Conservation (phyloP, 2,888 invertebrate genomes). For the Himalopsyche kuldschensis region DNA sequence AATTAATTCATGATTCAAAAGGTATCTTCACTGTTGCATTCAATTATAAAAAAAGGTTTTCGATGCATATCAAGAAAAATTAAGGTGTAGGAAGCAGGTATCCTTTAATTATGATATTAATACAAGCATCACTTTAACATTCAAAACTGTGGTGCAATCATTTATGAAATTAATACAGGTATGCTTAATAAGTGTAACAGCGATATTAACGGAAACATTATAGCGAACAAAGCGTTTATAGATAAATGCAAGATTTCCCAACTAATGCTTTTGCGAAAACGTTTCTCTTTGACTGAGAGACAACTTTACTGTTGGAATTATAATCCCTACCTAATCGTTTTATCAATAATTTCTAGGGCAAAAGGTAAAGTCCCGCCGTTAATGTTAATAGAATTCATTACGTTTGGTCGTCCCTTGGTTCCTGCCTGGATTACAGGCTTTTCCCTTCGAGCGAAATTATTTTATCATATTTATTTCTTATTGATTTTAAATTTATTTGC, state of each 20-base stretch:
- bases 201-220: background rate
- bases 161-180: background rate
- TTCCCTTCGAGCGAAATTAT: background rate
- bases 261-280: background rate
- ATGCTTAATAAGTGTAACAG: background rate
- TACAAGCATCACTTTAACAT: too few species aligned
- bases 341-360: conserved; percentile 25
- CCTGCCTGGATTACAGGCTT: background rate
- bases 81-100: too few species aligned
- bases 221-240: background rate
- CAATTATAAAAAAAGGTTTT: too few species aligned
- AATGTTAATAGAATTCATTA: conserved; percentile 23
- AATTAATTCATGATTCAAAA: too few species aligned
- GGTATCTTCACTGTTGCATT: too few species aligned
- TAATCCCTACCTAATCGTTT: conserved; percentile 31
- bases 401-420: background rate
- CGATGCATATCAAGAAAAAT: too few species aligned
- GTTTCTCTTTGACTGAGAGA: background rate
- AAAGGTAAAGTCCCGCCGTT: conserved; percentile 18
- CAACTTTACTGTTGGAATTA: conserved; percentile 1
- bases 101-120: too few species aligned
- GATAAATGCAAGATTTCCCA: background rate
- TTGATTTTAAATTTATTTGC: background rate
- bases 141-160: background rate
- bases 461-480: background rate